Conservation (phyloP, 2,888 invertebrate genomes). For the Pasiphila rectangulata region DNA sequence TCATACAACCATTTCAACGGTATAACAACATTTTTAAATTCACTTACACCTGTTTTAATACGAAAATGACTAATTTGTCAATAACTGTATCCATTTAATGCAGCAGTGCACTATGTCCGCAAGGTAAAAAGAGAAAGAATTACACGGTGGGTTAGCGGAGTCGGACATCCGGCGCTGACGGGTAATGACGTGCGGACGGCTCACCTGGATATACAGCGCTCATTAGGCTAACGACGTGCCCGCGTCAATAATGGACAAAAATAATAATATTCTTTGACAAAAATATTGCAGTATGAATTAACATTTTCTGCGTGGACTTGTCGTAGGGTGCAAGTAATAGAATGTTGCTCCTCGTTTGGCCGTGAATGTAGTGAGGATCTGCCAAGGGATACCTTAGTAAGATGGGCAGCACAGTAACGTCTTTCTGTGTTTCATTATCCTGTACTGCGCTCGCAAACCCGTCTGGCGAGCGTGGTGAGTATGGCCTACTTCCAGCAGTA, state of each 20-base stretch:
- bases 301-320: too few relatives aligned
- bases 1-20: neutral
- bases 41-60: constrained; percentile 6
- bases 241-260: neutral
- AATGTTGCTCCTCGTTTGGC: too few relatives aligned
- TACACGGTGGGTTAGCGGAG: constrained; percentile 64
- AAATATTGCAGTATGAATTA: too few relatives aligned
- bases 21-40: neutral
- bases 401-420: too few relatives aligned
- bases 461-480: too few relatives aligned
- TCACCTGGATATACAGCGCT: constrained; percentile 62
- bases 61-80: constrained; percentile 11
- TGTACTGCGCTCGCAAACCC: too few relatives aligned
- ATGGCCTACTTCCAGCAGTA: too few relatives aligned
- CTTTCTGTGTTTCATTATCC: too few relatives aligned
- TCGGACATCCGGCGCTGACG: constrained; percentile 70
- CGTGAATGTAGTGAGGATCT: too few relatives aligned
- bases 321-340: too few relatives aligned
- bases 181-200: constrained; percentile 73
- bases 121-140: constrained; percentile 33
- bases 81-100: constrained; percentile 13
- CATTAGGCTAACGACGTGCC: constrained; percentile 54
- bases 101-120: constrained; percentile 3
- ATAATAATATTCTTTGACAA: too few relatives aligned
- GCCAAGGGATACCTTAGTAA: too few relatives aligned